Base-by-base conservation (phyloP, 2,888 invertebrate species). In the Lacanobia oleracea region DNA sequence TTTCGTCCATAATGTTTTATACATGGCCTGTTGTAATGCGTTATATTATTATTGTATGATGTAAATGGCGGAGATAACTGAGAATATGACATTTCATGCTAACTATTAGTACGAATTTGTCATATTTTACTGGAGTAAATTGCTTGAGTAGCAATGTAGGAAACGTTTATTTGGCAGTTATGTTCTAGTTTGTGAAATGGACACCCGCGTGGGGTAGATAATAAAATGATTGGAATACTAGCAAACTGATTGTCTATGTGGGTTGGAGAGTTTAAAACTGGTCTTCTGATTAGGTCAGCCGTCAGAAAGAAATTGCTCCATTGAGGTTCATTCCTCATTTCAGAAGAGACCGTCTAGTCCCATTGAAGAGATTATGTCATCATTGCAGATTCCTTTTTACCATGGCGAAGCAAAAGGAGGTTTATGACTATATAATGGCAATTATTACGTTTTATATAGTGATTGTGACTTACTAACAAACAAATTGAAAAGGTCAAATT, bases 121-220 rank as follows among this genome's bases (percentile, higher is more conserved):
- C 45, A 66, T 50, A 43, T 57, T 63, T 66, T 56, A 64, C 71
- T 71, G 76, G 48, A 64, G 56, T 23, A 71, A 76, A 80, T 80
- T 67, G 64, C 51, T 68, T 56, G 51, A 74, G 23, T 48, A 21
- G 40, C 16, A 64, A 45, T 14, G 54, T 60, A 77, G 45, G 77
- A 77, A 65, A 43, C 10, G 33, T 57, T 45, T 68, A 69, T 60
- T 67, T 75, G 21, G 16, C 16, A 16, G 16, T 54, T 21, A 37
- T 63, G 43, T 8, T 62, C 45, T 40, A 62, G n/a, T 48, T 53
- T 48, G 5, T 45, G 21, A 18, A 67, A 48, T 43, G n/a, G 5
- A 60, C 5, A 48, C 21, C 18, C 9, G 61, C 50, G 69, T 61
- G 56, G 69, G 69, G 61, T 48, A 59, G n/a, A 70, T 75, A 8